Percentiles rank a stretch among this genome's conserved stretches.
These are phyloP conservation scores for Mormyrus proboscirostris DNA, from an alignment of 2,797 vertebrate species.

Conservation along the genomic window DNA sequence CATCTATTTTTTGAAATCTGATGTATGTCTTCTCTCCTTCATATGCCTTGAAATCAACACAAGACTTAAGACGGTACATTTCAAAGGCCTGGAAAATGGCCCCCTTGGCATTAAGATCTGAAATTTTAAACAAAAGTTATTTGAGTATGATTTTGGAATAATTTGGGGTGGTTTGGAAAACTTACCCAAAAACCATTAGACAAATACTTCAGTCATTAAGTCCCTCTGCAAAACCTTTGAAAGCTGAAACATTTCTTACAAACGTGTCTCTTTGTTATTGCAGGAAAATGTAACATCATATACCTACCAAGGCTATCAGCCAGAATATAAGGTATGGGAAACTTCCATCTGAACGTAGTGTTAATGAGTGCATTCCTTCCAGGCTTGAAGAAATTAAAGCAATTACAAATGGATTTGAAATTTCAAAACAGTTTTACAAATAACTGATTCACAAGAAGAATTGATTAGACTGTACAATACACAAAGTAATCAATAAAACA, in stretches of 20 bases:
- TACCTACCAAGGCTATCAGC: constrained; percentile 76
- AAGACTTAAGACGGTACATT: constrained; percentile 86
- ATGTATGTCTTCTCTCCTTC: constrained; percentile 76
- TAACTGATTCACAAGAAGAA: background rate
- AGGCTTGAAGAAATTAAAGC: constrained; percentile 41
- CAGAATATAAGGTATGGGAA: constrained; percentile 85
- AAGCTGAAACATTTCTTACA: background rate
- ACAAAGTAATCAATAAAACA: background rate
- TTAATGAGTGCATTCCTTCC: constrained; percentile 66
- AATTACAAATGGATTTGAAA: background rate
- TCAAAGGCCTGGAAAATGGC: constrained; percentile 80
- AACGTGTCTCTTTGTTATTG: background rate
- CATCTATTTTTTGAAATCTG: constrained; percentile 70
- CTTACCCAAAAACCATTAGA: background rate
- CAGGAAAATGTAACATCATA: background rate
- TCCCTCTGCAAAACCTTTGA: background rate
- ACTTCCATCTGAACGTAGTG: constrained; percentile 67
- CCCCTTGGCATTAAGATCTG: constrained; percentile 73
- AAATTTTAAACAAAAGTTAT: background rate
- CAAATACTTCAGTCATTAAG: background rate
- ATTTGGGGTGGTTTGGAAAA: background rate
- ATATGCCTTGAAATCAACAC: constrained; percentile 88
- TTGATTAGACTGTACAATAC: background rate
- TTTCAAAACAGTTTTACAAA: background rate
- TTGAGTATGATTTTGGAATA: background rate